Evolutionary conservation across 2,888 invertebrate species (phyloP), one percentile per base, ranked within the genome.

Genomic region (Dione vanillae): DNA sequence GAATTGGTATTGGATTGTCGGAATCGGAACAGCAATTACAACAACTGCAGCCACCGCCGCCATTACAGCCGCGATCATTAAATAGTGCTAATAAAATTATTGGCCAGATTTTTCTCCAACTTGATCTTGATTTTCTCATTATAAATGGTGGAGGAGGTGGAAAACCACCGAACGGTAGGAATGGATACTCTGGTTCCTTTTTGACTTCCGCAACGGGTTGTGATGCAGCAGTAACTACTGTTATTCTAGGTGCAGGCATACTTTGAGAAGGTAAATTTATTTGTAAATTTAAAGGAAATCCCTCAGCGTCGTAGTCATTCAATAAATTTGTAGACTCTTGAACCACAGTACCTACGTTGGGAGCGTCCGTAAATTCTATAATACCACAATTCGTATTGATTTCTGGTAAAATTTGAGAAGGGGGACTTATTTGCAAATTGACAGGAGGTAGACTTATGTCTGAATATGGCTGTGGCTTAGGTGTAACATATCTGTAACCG

Each of bases 251-350:
- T 19, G 81, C 77, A 35, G 82, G 78, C n/a, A 75, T 65, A 11
- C 71, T 78, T 40, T 82, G 79, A 6, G 84, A 71, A 59, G 88
- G 85, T 40, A 88, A 65, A 65, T 83, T 85, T 37, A 88, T 83
- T 73, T 87, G 82, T 16, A 88, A 78, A 75, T 77, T 84, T 62
- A 87, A 74, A 2, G 89, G 88, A 40, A 75, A 65, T 8, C 73
- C 67, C 11, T 61, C 61, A 51, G 74, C 73, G 43, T 66, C 64
- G 5, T 49, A 49, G 14, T 73, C 70, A 61, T 43, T 73, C 20
- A 72, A 71, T 20, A 73, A 45, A 8, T 67, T 27, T 8, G 68
- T 52, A 5, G 75, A 37, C 52, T 71, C 71, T 16, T 71, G 64
- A 11, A 20, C 11, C 43, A 49, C 16, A 11, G 19, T 56, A 40